Conservation (phyloP, 2,113 vertebrate genomes). For the Pygoscelis adeliae region DNA sequence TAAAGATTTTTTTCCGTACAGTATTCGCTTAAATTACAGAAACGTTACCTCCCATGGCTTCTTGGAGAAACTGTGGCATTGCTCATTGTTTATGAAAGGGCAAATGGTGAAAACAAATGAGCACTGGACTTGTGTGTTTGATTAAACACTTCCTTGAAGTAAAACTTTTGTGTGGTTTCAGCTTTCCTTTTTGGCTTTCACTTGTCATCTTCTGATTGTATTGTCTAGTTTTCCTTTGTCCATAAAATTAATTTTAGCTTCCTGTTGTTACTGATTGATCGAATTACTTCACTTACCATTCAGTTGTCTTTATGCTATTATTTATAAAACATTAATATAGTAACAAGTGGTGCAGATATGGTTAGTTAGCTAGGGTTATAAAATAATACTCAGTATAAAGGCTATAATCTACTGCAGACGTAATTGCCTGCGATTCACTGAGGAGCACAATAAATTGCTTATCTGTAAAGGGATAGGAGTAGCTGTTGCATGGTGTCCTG, state of each 20-base stretch:
- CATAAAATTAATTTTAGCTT: neutral
- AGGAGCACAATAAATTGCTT: neutral
- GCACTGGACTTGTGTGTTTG: neutral
- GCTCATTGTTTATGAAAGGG: neutral
- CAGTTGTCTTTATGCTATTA: neutral
- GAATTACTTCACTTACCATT: neutral
- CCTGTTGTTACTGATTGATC: neutral
- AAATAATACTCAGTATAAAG: neutral
- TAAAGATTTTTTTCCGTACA: neutral
- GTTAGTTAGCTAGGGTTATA: neutral
- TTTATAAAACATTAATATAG: neutral
- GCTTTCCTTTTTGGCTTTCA: neutral
- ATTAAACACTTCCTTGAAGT: neutral
- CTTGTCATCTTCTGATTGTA: neutral
- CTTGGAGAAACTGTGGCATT: neutral
- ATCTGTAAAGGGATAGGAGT: neutral
- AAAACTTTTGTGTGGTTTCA: neutral
- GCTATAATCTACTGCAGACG: neutral
- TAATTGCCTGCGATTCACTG: neutral
- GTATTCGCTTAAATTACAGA: neutral
- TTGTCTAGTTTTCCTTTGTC: neutral
- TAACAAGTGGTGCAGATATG: neutral
- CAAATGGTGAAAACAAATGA: neutral
- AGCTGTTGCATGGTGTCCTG: neutral
- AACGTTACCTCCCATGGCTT: neutral